Evolutionary conservation across 2,888 invertebrate genomes (phyloP).

Genomic region (Andrena fulva): DNA sequence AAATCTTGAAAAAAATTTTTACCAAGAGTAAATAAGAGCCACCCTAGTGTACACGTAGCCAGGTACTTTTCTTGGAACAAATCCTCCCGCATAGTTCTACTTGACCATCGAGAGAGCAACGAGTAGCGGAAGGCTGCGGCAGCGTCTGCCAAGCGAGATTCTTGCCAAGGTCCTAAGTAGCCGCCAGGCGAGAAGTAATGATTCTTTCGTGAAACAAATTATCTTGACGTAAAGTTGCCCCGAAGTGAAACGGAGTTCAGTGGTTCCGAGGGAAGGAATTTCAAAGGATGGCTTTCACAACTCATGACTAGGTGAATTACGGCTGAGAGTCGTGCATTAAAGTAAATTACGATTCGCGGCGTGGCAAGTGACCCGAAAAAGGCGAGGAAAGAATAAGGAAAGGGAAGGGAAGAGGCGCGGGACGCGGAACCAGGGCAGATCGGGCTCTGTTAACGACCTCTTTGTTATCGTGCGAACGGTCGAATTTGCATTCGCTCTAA

Average conservation of each 20-base stretch:
- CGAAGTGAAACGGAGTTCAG: not conserved
- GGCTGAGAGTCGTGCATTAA: conserved; percentile 30
- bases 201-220: not conserved
- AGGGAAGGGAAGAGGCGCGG: not conserved
- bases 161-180: too few species aligned
- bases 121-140: too few species aligned
- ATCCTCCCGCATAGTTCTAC: too few species aligned
- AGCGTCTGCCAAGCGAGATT: too few species aligned
- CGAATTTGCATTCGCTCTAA: conserved; percentile 50
- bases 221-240: not conserved
- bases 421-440: conserved; percentile 10
- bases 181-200: too few species aligned
- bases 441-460: conserved; percentile 52
- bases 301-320: conserved; percentile 37
- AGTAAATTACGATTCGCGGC: conserved; percentile 47
- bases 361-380: conserved; percentile 46
- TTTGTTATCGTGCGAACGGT: conserved; percentile 54
- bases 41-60: too few species aligned
- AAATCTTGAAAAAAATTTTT: too few species aligned
- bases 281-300: conserved; percentile 18
- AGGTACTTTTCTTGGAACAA: too few species aligned
- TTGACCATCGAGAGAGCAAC: too few species aligned
- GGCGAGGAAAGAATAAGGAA: conserved; percentile 23
- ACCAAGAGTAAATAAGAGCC: too few species aligned
- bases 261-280: not conserved